These are phyloP conservation scores for Hormiphora californensis DNA, from an alignment of 37 sponge, comb jelly and placozoan genomes.

Conservation along the genomic window DNA sequence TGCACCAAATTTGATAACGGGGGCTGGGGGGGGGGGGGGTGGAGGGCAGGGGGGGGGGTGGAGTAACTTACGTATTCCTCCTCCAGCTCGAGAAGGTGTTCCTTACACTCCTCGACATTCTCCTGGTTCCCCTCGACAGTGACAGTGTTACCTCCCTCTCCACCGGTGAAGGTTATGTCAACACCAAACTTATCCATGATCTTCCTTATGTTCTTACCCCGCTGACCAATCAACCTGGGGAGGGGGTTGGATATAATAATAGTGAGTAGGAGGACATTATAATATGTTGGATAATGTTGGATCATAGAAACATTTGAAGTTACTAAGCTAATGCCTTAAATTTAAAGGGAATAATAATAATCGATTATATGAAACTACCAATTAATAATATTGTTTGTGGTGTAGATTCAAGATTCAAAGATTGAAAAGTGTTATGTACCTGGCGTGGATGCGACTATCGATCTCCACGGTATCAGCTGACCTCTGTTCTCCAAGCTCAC, in stretches of 20 bases:
- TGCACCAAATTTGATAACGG: too few species aligned
- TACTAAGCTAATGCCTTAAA: too few species aligned
- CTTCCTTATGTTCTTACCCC: slow-evolving; percentile 75
- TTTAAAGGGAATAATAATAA: too few species aligned
- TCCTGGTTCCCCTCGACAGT: slow-evolving; percentile 74
- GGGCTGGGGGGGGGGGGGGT: background rate
- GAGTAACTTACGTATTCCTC: slow-evolving; percentile 77
- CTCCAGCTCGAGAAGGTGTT: slow-evolving; percentile 66
- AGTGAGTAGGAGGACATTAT: background rate
- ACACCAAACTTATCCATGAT: slow-evolving; percentile 80
- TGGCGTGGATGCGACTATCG: slow-evolving; percentile 70
- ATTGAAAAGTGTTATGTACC: too few species aligned
- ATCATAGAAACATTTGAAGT: too few species aligned
- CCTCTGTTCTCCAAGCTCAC: slow-evolving; percentile 75
- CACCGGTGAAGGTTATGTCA: slow-evolving; percentile 73
- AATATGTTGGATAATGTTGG: background rate
- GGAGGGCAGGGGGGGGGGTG: background rate
- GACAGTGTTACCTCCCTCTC: slow-evolving; percentile 63
- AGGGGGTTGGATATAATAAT: background rate
- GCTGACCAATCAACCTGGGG: slow-evolving; percentile 75
- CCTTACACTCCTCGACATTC: slow-evolving; percentile 80
- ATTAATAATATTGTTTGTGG: background rate
- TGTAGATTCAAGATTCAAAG: too few species aligned
- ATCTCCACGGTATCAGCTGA: slow-evolving; percentile 66
- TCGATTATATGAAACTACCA: background rate